These are phyloP conservation scores for Rhipidura dahli DNA, from an alignment of 2,113 vertebrate species.

Conservation along the genomic window DNA sequence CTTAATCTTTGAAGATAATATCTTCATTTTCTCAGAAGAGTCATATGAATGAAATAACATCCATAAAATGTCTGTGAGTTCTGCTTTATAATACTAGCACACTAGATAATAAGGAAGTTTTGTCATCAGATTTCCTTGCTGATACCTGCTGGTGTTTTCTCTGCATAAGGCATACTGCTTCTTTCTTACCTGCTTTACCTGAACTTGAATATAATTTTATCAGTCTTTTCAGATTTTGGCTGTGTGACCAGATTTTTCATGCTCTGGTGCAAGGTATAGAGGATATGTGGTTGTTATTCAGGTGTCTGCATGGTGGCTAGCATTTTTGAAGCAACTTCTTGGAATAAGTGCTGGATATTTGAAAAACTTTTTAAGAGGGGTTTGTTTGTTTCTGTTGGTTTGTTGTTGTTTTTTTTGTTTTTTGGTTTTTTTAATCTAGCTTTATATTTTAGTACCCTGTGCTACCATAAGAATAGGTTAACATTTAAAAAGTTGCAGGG, in stretches of 20 bases:
- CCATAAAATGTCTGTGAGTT: background rate
- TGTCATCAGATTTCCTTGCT: background rate
- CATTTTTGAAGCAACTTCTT: background rate
- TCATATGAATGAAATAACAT: background rate
- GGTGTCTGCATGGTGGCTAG: background rate
- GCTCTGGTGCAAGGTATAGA: background rate
- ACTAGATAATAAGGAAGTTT: background rate
- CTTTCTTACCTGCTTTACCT: background rate
- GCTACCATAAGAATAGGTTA: background rate
- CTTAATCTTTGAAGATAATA: background rate
- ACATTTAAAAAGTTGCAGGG: background rate
- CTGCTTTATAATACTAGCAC: background rate
- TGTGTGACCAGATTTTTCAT: background rate
- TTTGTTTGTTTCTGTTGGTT: background rate
- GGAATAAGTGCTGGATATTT: background rate
- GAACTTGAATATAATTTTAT: background rate
- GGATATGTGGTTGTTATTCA: background rate
- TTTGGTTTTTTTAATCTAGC: background rate
- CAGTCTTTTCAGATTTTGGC: background rate
- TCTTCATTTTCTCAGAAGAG: background rate
- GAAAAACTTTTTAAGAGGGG: background rate
- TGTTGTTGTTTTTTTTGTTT: background rate
- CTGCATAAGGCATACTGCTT: background rate
- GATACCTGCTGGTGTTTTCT: background rate
- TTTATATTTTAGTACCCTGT: background rate